Base-by-base conservation (phyloP, 1,140 invertebrate species). In the Potamilus streckersoni region DNA sequence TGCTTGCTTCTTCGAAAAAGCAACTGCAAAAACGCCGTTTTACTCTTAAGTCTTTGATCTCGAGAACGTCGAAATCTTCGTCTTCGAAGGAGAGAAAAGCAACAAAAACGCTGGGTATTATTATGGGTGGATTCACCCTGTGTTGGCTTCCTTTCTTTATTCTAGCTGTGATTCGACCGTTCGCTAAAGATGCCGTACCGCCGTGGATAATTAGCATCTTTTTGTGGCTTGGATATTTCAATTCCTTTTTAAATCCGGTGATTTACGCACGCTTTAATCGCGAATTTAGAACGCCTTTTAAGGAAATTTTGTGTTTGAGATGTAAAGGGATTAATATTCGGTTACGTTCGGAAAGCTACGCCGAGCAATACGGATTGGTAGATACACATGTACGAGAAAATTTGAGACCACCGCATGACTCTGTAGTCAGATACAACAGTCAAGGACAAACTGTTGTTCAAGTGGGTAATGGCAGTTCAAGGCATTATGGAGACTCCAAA, bases 71-170 rank as follows among this genome's bases (percentile, higher is more conserved):
- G 49, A 79, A 73, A 23, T 56, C 76, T 67, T 66, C 63, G 19
- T 78, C 80, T 16, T 89, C 87, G 1, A 91, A 94, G 69, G 95
- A 96, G 80, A 94, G 93, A 2, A 96, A 96, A 90, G 97, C 96
- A 0, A 95, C 96, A 19, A 95, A 96, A 88, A 97, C 96, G 0
- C 90, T 98, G 57, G 95, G 95, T 19, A 93, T 97, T 56, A 96
- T 90, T 27, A 88, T 89, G 88, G 87, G 87, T 5, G 83, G 87
- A 14, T 88, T 88, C 78, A 87, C 83, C 14, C 71, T 80, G 2
- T 88, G 86, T 74, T 88, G 88, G 88, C 81, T 88, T 59, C 88
- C 88, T 17, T 89, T 89, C 79, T 89, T 89, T 78, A 88, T 88
- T 71, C 77, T 89, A 70, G 88, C 86, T 31, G 77, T 89, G 17